Percentiles rank a stretch among this genome's conserved stretches.
Conservation (phyloP, 1,140 invertebrate species). For the Cotesia vestalis region DNA sequence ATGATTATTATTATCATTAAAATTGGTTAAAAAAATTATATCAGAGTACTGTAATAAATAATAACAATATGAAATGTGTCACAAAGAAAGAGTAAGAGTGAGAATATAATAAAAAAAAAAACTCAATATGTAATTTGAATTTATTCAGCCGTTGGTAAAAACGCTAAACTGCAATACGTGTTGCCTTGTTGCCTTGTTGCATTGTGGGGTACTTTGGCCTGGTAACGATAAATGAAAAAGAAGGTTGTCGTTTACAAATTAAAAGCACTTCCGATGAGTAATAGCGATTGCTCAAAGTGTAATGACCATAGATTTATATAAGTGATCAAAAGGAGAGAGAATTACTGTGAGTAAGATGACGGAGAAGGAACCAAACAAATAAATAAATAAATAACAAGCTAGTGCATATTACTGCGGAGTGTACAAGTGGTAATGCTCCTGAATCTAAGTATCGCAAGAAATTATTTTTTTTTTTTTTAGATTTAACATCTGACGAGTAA, state of each 20-base stretch:
- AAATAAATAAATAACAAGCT: too few species aligned
- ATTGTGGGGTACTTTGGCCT: constrained; percentile 24
- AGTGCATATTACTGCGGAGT: background rate
- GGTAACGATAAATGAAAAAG: constrained; percentile 39
- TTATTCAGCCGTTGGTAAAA: constrained; percentile 30
- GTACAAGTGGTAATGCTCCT: constrained; percentile 20
- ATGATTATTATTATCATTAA: too few species aligned
- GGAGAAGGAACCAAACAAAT: background rate
- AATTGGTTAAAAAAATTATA: too few species aligned
- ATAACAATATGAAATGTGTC: constrained; percentile 4
- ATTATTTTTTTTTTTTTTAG: constrained; percentile 5
- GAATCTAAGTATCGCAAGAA: constrained; percentile 9
- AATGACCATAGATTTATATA: constrained; percentile 23
- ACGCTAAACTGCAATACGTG: constrained; percentile 31
- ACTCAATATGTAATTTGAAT: constrained; percentile 25
- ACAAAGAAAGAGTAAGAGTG: too few species aligned
- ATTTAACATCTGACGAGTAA: constrained; percentile 24
- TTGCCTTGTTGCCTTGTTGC: constrained; percentile 17
- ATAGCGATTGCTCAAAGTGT: constrained; percentile 37
- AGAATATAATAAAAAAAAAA: constrained; percentile 19
- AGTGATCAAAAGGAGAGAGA: background rate
- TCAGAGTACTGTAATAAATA: constrained; percentile 1
- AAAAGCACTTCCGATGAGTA: constrained; percentile 52
- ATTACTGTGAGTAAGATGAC: background rate
- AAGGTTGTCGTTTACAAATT: constrained; percentile 54